These are phyloP conservation scores for Uria aalge DNA, from an alignment of 2,113 vertebrate species.

Conservation along the genomic window DNA sequence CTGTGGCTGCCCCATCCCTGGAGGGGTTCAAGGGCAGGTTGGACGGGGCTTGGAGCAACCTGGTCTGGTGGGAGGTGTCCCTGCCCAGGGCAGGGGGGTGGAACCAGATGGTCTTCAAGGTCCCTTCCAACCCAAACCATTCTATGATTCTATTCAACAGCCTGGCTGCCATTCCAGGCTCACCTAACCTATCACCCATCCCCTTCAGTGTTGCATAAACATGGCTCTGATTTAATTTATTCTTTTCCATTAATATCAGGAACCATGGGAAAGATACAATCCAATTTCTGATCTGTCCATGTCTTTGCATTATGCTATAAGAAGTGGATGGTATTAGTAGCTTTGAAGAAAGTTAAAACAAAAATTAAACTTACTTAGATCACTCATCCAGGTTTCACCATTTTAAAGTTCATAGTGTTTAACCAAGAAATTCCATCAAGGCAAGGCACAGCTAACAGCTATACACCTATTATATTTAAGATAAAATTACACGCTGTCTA, in stretches of 20 bases:
- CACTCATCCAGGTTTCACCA: not conserved
- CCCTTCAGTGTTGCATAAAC: not conserved
- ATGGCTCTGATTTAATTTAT: accelerated
- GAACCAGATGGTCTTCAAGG: not conserved
- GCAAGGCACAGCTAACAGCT: not conserved
- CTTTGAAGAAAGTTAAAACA: not conserved
- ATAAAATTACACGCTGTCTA: not conserved
- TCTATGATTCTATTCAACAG: not conserved
- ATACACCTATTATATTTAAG: too few species aligned
- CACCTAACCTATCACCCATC: not conserved
- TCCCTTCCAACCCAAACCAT: not conserved
- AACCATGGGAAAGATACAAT: not conserved
- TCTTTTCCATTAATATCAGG: not conserved
- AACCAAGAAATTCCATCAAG: not conserved
- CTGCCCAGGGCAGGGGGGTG: not conserved
- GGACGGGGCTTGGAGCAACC: not conserved
- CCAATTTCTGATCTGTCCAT: not conserved
- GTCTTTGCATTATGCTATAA: not conserved
- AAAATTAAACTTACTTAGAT: not conserved
- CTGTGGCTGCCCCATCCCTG: not conserved
- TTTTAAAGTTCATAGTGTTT: not conserved
- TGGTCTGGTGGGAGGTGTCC: not conserved
- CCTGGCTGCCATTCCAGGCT: not conserved
- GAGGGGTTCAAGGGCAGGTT: not conserved
- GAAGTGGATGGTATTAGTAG: not conserved